phyloP scores from a whole-genome alignment of 2,113 vertebrate species.

The Triplophysa tibetana region DNA sequence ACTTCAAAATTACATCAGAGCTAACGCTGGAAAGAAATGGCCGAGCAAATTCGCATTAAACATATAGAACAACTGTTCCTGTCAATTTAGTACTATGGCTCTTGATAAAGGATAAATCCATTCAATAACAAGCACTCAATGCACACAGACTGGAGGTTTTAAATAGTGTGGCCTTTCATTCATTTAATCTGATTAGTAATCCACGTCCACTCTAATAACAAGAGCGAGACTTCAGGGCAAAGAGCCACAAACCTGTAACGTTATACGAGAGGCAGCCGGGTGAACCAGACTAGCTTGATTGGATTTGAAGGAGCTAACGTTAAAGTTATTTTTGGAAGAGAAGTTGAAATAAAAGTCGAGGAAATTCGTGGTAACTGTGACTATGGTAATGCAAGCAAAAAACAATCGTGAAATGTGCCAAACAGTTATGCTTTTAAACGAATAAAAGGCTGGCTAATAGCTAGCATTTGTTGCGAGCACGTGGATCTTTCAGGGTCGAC shows the following conservation, averaged over 20 bases:
- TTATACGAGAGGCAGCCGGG: constrained; percentile 11
- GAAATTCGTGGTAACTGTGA: not conserved
- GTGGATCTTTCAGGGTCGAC: constrained; percentile 11
- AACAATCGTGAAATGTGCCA: not conserved
- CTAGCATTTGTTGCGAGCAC: constrained; percentile 31
- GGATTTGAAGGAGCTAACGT: constrained; percentile 22
- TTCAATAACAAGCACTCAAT: constrained; percentile 3
- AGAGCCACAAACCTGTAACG: constrained; percentile 8
- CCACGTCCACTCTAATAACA: not conserved
- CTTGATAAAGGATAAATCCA: not conserved
- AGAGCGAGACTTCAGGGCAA: not conserved
- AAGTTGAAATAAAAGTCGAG: not conserved
- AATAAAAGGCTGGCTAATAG: constrained; percentile 9
- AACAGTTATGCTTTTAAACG: not conserved
- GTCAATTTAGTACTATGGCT: not conserved
- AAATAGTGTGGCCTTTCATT: constrained; percentile 42
- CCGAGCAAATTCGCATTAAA: not conserved
- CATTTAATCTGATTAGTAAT: constrained; percentile 44
- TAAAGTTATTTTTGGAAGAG: not conserved
- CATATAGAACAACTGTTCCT: not conserved
- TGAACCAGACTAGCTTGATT: constrained; percentile 26
- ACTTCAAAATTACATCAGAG: not conserved
- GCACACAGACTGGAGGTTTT: constrained; percentile 25
- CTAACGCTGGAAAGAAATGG: not conserved
- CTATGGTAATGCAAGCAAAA: not conserved